phyloP scores from a whole-genome alignment of 2,113 vertebrate genomes.

The Spizaetus ornatus region DNA sequence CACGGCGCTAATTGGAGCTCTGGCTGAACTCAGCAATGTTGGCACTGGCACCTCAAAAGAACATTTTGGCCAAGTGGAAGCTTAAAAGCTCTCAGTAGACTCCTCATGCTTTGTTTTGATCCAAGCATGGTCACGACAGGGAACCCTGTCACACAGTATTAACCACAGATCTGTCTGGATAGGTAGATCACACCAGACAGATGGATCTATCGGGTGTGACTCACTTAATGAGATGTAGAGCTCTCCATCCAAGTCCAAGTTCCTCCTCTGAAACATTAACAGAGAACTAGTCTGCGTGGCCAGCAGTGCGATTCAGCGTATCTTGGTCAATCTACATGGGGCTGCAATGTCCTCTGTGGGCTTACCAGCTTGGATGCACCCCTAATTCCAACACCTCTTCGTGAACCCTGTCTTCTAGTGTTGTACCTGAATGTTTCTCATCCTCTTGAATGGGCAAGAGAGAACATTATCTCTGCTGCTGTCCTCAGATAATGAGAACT shows the following conservation, averaged over 20 bases:
- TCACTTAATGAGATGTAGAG: not conserved
- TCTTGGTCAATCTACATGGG: not conserved
- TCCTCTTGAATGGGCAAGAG: not conserved
- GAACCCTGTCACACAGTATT: not conserved
- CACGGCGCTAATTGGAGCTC: not conserved
- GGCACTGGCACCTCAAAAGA: not conserved
- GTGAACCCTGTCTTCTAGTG: not conserved
- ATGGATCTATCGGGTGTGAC: not conserved
- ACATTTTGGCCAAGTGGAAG: not conserved
- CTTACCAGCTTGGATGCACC: not conserved
- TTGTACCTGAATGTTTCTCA: not conserved
- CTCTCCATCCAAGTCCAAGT: not conserved
- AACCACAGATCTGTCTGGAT: not conserved
- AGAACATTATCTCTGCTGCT: not conserved
- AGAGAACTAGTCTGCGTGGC: not conserved
- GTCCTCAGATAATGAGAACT: not conserved
- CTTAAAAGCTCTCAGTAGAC: not conserved
- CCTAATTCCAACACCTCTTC: not conserved
- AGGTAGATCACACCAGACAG: not conserved
- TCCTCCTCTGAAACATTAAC: not conserved
- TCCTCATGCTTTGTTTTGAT: not conserved
- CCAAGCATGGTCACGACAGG: not conserved
- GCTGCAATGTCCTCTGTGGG: not conserved
- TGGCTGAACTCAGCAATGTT: not conserved
- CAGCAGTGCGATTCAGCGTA: not conserved